Base-by-base conservation (phyloP, 2,797 vertebrate species). In the Myotis daubentonii region DNA sequence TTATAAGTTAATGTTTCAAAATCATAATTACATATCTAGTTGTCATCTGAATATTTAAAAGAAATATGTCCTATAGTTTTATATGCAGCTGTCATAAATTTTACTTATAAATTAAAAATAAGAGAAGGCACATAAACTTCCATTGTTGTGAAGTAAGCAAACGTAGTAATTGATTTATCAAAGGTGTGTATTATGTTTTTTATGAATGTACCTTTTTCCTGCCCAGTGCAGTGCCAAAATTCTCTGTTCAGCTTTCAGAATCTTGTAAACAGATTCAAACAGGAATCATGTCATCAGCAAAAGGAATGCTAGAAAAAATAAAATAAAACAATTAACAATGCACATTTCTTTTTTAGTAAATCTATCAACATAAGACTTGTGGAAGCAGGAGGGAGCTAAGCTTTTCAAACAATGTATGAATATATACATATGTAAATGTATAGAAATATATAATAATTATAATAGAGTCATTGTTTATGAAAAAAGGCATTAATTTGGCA, bases 211-310 rank as follows among this genome's bases (percentile, higher is more conserved):
- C 95, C 91, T 92, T 97, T 97, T 97, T 97, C 97, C 81, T 97
- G 97, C 96, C 97, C 93, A 97, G 6, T 76, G 84, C 88, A 84
- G 94, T 97, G 95, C 47, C 94, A 84, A 89, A 96, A 93, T 93
- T 97, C 94, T 89, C 82, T 95, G 97, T 93, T 98, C 94, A 92
- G 23, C 91, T 96, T 97, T 96, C 88, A 83, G 86, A 96, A 94
- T 97, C 98, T 97, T 98, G 96, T 97, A 96, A 98, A 97, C 91
- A 96, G 96, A 97, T 97, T 97, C 98, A 98, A 98, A 97, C 96
- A 95, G 96, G 95, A 97, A 97, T 82, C 6, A 0, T 23, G 88
- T 97, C 97, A 98, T 98, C 97, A 97, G 97, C 96, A 96, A 97
- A 93, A 96, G 47, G 93, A 95, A 95, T 70, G 86, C 98, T 98